Conservation (phyloP, 2,888 invertebrate species). For the Drosophila meridiana region DNA sequence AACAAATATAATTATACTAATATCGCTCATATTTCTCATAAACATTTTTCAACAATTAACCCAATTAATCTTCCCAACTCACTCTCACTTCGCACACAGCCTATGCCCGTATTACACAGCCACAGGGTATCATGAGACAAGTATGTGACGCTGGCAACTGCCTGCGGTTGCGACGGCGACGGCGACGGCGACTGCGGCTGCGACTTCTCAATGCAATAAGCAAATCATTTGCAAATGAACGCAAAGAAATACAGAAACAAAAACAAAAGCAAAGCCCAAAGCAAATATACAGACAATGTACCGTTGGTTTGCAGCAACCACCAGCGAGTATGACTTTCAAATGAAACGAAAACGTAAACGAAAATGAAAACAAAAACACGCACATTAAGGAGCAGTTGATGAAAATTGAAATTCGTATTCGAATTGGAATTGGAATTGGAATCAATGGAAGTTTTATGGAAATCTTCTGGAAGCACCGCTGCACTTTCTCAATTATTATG, state of each 20-base stretch:
- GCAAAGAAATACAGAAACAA: conserved; percentile 17
- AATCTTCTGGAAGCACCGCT: conserved; percentile 11
- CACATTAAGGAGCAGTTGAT: conserved; percentile 37
- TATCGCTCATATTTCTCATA: background rate
- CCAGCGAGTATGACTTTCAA: conserved; percentile 53
- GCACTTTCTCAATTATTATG: conserved; percentile 8
- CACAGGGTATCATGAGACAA: conserved; percentile 24
- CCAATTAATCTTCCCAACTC: background rate
- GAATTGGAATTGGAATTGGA: conserved; percentile 6
- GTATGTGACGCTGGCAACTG: conserved; percentile 17
- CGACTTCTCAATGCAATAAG: conserved; percentile 44
- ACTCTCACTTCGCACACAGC: background rate
- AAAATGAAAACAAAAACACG: conserved; percentile 16
- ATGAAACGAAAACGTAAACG: conserved; percentile 29
- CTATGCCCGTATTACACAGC: background rate
- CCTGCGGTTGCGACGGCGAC: conserved; percentile 7
- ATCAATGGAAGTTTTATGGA: conserved; percentile 10
- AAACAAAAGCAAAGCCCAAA: conserved; percentile 19
- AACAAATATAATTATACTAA: too few species aligned
- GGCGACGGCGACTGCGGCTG: conserved; percentile 8
- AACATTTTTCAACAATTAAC: background rate
- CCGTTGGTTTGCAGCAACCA: conserved; percentile 47
- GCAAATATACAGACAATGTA: conserved; percentile 43
- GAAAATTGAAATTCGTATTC: conserved; percentile 15
- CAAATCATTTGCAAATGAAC: conserved; percentile 45